phyloP scores from a whole-genome alignment of 2,113 vertebrate genomes.

The Brachyhypopomus occidentalis region DNA sequence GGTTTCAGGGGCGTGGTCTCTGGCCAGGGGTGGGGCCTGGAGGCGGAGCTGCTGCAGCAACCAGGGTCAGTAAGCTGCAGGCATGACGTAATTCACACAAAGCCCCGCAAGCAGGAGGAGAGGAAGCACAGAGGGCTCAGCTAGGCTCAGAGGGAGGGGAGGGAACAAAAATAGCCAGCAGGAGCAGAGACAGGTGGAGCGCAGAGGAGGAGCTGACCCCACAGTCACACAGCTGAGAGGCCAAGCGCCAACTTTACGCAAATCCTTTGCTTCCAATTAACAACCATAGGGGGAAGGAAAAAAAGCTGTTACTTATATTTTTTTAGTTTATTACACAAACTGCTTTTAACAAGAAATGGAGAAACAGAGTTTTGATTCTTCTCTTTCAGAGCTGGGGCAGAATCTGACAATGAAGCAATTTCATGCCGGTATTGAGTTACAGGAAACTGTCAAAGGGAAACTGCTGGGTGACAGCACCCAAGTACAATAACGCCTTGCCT shows the following conservation, averaged over 20 bases:
- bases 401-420: too few species aligned
- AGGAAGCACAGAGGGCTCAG: slow-evolving; percentile 34
- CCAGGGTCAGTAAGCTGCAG: slow-evolving; percentile 67
- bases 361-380: too few species aligned
- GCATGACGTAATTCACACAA: slow-evolving; percentile 60
- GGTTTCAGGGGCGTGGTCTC: too few species aligned
- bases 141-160: slow-evolving; percentile 37
- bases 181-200: slow-evolving; percentile 40
- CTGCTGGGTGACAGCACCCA: not conserved
- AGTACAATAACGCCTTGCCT: not conserved
- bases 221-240: slow-evolving; percentile 6
- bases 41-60: not conserved
- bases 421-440: not conserved
- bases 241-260: too few species aligned
- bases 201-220: not conserved
- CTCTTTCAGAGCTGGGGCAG: too few species aligned
- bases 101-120: slow-evolving; percentile 56
- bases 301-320: too few species aligned
- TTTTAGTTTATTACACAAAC: too few species aligned
- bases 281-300: too few species aligned
- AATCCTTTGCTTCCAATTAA: too few species aligned
- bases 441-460: not conserved
- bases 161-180: slow-evolving; percentile 50
- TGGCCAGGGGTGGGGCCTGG: slow-evolving; percentile 23
- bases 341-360: too few species aligned